Percentiles rank a stretch among this genome's conserved stretches.
Evolutionary conservation across 2,888 invertebrate genomes (phyloP).

Genomic region (Fragum sueziense): DNA sequence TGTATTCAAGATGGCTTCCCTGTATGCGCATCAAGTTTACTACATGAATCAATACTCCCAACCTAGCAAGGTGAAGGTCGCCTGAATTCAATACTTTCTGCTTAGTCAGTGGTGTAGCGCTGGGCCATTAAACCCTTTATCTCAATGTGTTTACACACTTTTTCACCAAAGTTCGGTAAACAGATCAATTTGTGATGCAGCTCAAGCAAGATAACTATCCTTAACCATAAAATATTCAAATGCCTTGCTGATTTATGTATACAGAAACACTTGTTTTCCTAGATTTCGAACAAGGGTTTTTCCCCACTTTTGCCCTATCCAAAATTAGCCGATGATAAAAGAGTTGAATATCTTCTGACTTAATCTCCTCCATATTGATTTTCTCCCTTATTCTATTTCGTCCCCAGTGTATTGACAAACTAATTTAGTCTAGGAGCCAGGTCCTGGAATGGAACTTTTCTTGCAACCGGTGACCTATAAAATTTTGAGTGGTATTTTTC

Average conservation of each 20-base stretch:
- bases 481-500: too few relatives aligned
- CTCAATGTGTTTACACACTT: background rate
- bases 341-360: background rate
- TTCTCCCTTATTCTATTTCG: background rate
- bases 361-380: constrained; percentile 4
- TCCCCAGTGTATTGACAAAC: background rate
- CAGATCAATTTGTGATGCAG: too few relatives aligned
- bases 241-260: too few relatives aligned
- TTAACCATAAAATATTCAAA: too few relatives aligned
- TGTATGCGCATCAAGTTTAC: constrained; percentile 20
- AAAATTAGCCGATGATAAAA: background rate
- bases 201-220: too few relatives aligned
- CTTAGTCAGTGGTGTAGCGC: constrained; percentile 14
- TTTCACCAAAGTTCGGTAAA: background rate
- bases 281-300: background rate
- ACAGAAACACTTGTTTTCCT: background rate
- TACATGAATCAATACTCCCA: constrained; percentile 16
- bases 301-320: background rate
- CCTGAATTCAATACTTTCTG: constrained; percentile 18
- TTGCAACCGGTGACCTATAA: too few relatives aligned
- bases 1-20: constrained; percentile 24
- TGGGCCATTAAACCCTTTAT: background rate
- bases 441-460: too few relatives aligned
- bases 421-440: background rate
- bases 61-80: constrained; percentile 18